These are phyloP conservation scores for Platichthys stellatus DNA, from an alignment of 2,113 vertebrate species.

Conservation along the genomic window DNA sequence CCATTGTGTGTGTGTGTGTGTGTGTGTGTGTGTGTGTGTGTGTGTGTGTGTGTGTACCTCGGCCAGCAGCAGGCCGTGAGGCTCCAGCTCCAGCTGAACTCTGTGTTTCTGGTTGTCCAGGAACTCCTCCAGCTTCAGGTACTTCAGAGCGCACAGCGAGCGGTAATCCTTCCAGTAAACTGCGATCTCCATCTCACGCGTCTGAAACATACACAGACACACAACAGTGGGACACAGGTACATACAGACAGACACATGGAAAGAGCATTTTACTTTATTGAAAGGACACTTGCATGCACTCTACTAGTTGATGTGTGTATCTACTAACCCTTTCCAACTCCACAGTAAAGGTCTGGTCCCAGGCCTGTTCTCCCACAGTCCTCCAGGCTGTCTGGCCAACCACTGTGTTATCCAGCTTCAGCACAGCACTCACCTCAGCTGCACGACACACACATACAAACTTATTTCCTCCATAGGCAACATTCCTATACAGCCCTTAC, in stretches of 20 bases:
- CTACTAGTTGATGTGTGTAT: background rate
- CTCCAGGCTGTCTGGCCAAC: constrained; percentile 90
- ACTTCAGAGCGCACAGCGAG: constrained; percentile 91
- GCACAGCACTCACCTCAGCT: constrained; percentile 89
- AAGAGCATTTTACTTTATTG: background rate
- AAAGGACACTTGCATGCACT: background rate
- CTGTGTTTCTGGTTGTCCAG: constrained; percentile 91
- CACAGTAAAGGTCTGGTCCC: constrained; percentile 91
- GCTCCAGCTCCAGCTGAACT: constrained; percentile 90
- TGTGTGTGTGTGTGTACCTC: constrained; percentile 82
- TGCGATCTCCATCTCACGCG: constrained; percentile 90
- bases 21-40: too few species aligned
- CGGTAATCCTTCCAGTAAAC: constrained; percentile 91
- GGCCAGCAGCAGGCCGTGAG: constrained; percentile 88
- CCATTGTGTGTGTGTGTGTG: too few species aligned
- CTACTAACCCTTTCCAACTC: constrained; percentile 89
- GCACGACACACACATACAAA: constrained; percentile 12
- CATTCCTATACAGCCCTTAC: background rate
- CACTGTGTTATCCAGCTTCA: constrained; percentile 89
- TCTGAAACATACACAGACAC: constrained; percentile 72
- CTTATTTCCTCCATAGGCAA: background rate
- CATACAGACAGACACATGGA: background rate
- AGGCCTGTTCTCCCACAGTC: constrained; percentile 84
- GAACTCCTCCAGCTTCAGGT: constrained; percentile 92
- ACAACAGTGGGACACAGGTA: background rate